Evolutionary conservation across 2,797 vertebrate genomes (phyloP), one percentile per base, ranked within the genome.

Genomic region (Schizopygopsis malacanthus): DNA sequence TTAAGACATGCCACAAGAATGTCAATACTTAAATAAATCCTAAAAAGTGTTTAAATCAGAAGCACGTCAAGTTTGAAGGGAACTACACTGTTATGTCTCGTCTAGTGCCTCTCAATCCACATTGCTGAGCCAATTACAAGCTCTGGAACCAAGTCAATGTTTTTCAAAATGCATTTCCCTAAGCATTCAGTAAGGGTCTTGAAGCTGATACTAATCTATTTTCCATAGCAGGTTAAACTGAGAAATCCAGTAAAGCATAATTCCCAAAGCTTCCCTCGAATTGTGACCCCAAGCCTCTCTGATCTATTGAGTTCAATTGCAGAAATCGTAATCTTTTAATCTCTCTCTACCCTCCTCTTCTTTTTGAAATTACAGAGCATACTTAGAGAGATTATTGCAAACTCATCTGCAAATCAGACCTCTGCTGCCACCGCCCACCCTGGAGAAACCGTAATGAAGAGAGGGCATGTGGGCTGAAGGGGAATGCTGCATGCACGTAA

Each of bases 321-420:
- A 91, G 79, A 90, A 91, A 91, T 94, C 90, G 87, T 94, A 94
- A 95, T 94, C 94, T 95, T 92, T 94, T 95, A 94, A 96, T 94
- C 94, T 92, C 73, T 73, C 81, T 76, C 81, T 61, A 75, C 63
- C 22, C 85, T 79, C 69, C 22, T 85, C 61, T 90, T 88, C 59
- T 90, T 89, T 92, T 91, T 91, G 91, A 93, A 93, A 94, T 94
- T 94, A 93, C 91, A 89, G 88, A 52, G 91, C 93, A 92, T 92
- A 91, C 93, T 94, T 93, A 93, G 61, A 88, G 89, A 93, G 94
- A 94, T 94, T 94, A 94, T 85, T 72, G 88, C 88, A 28, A 69
- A 91, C 90, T 93, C 93, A 92, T 94, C 91, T 88, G 89, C 88
- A 92, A 88, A 93, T 91, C 90, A 92, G 90, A 90, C 67, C 79